A percentile compares a stretch with the other conserved stretches of the same genome.
phyloP scores from a whole-genome alignment of 2,113 vertebrate genomes.

The Lepus europaeus region DNA sequence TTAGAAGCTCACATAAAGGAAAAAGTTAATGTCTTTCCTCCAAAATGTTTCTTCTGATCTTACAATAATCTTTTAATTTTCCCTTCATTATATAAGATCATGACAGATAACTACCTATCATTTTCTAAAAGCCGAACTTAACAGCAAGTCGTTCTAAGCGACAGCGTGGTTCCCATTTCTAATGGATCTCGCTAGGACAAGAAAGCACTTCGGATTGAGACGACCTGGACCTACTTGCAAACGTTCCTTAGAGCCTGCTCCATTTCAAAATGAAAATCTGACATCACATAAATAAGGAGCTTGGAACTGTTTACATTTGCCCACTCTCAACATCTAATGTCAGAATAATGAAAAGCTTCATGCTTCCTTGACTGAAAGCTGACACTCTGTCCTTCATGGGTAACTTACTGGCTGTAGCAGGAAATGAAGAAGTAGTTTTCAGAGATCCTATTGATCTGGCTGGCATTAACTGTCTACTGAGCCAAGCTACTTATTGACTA shows the following conservation, averaged over 20 bases:
- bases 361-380: conserved; percentile 48
- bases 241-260: conserved; percentile 14
- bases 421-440: conserved; percentile 82
- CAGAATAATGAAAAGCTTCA: conserved; percentile 42
- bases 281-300: background rate
- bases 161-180: background rate
- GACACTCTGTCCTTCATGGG: conserved; percentile 74
- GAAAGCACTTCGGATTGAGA: background rate
- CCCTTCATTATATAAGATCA: conserved; percentile 16
- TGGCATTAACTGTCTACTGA: conserved; percentile 82
- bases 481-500: conserved; percentile 86
- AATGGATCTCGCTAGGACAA: background rate
- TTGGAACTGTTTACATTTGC: background rate
- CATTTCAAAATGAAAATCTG: conserved; percentile 70
- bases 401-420: conserved; percentile 62
- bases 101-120: background rate
- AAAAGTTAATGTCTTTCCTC: conserved; percentile 7
- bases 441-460: conserved; percentile 83
- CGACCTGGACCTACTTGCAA: background rate
- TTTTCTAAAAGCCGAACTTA: background rate
- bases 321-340: background rate
- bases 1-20: background rate
- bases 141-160: background rate
- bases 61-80: conserved; percentile 20
- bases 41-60: background rate